Evolutionary conservation across 1,140 invertebrate species (phyloP).

Genomic region (Halyomorpha halys): DNA sequence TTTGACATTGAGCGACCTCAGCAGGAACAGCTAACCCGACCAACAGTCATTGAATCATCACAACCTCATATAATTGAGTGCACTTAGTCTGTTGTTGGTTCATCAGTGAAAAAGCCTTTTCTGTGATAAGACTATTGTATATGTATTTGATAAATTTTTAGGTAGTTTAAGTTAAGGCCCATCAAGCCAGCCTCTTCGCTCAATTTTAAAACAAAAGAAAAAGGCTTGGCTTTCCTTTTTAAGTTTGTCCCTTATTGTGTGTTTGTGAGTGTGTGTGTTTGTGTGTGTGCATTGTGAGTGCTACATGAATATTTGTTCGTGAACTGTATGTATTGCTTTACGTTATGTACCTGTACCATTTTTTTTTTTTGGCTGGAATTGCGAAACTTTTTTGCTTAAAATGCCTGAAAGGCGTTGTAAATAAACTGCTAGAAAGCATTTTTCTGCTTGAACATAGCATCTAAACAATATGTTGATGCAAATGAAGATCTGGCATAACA

Average conservation of each 20-base stretch:
- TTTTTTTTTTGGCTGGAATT: constrained; percentile 10
- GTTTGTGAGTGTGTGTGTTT: background rate
- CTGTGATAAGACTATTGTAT: constrained; percentile 23
- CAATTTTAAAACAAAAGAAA: constrained; percentile 12
- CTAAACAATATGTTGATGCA: too few species aligned
- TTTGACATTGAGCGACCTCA: constrained; percentile 34
- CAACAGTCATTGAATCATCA: constrained; percentile 66
- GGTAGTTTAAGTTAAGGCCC: constrained; percentile 4
- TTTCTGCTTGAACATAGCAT: too few species aligned
- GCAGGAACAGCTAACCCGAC: constrained; percentile 50
- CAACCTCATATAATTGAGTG: constrained; percentile 80
- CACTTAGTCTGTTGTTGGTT: constrained; percentile 45
- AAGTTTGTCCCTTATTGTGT: background rate
- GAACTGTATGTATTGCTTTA: constrained; percentile 7
- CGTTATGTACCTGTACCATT: constrained; percentile 15
- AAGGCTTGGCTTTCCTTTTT: constrained; percentile 15
- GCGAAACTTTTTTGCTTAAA: constrained; percentile 8
- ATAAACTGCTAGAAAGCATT: constrained; percentile 4
- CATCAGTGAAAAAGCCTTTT: constrained; percentile 11
- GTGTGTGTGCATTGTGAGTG: background rate
- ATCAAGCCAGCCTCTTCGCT: constrained; percentile 10
- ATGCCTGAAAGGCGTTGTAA: constrained; percentile 9
- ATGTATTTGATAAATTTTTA: constrained; percentile 6
- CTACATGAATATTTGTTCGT: background rate
- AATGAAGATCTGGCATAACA: too few species aligned